These are phyloP conservation scores for Hermetia illucens DNA, from an alignment of 1,140 invertebrate species.

Conservation along the genomic window DNA sequence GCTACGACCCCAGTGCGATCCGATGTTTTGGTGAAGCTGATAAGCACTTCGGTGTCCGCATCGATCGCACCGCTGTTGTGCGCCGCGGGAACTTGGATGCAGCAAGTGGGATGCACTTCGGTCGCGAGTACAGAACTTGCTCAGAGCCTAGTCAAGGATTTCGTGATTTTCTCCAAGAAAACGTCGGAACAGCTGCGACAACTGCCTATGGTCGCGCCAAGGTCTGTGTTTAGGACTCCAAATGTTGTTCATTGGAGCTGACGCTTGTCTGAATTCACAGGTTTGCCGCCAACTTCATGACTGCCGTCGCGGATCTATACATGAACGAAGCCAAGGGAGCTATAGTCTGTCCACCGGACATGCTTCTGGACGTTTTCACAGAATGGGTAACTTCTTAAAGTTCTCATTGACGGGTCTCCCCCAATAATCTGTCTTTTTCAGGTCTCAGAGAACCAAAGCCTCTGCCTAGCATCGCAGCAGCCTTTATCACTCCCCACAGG, in stretches of 20 bases:
- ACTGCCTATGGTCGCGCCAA: conserved; percentile 52
- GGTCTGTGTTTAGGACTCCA: conserved; percentile 29
- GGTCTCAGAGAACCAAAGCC: conserved; percentile 46
- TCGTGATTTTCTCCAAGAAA: conserved; percentile 54
- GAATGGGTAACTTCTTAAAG: conserved; percentile 37
- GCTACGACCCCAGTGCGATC: conserved; percentile 48
- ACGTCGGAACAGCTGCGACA: conserved; percentile 47
- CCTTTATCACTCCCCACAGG: conserved; percentile 54
- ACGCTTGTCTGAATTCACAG: conserved; percentile 4
- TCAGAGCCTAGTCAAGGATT: conserved; percentile 60
- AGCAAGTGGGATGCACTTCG: conserved; percentile 67
- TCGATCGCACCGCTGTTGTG: conserved; percentile 53
- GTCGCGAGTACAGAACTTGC: conserved; percentile 51
- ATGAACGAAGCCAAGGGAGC: conserved; percentile 27
- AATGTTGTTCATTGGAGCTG: neutral
- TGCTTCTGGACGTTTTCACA: conserved; percentile 45
- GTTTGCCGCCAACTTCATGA: conserved; percentile 63
- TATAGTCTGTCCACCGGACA: conserved; percentile 34
- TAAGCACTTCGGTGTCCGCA: conserved; percentile 60
- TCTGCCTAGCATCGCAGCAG: conserved; percentile 56
- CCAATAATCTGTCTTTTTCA: conserved; percentile 12
- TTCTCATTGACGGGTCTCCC: conserved; percentile 2
- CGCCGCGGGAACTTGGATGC: conserved; percentile 70
- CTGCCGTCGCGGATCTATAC: conserved; percentile 66
- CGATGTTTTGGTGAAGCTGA: conserved; percentile 58